Evolutionary conservation across 1,140 invertebrate species (phyloP).

Genomic region (Acromyrmex heyeri): DNA sequence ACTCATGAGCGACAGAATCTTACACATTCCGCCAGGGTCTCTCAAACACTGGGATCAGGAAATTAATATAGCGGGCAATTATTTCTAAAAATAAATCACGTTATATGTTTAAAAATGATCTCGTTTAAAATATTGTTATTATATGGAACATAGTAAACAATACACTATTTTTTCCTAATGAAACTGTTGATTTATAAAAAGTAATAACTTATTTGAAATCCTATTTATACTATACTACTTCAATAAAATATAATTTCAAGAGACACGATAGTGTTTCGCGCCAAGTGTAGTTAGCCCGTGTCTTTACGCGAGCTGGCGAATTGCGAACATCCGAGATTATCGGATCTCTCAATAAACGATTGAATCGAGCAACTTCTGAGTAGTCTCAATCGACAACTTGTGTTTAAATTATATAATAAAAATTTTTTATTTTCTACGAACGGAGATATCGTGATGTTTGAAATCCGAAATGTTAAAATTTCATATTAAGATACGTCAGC

Average conservation of each 20-base stretch:
- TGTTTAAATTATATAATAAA: too few relatives aligned
- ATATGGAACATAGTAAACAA: not conserved
- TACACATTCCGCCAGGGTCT: slow-evolving; percentile 26
- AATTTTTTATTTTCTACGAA: too few relatives aligned
- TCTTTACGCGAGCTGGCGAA: too few relatives aligned
- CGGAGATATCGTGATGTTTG: too few relatives aligned
- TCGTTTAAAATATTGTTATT: not conserved
- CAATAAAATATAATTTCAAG: not conserved
- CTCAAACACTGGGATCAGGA: slow-evolving; percentile 8
- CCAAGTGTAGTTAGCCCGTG: too few relatives aligned
- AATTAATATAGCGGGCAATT: not conserved
- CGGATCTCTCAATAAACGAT: too few relatives aligned
- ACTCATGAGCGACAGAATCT: slow-evolving; percentile 35
- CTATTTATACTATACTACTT: not conserved
- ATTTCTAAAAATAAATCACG: not conserved
- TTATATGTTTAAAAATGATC: not conserved
- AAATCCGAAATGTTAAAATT: too few relatives aligned
- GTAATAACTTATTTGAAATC: not conserved
- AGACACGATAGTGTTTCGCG: too few relatives aligned
- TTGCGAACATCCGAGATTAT: too few relatives aligned
- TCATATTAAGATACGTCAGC: too few relatives aligned
- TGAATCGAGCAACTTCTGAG: too few relatives aligned
- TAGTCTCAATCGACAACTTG: too few relatives aligned
- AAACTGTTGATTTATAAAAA: not conserved
- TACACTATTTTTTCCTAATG: not conserved